Conservation (phyloP, 30 jellyfish, hydroid and myxozoan species). For the Calvadosia cruxmelitensis region DNA sequence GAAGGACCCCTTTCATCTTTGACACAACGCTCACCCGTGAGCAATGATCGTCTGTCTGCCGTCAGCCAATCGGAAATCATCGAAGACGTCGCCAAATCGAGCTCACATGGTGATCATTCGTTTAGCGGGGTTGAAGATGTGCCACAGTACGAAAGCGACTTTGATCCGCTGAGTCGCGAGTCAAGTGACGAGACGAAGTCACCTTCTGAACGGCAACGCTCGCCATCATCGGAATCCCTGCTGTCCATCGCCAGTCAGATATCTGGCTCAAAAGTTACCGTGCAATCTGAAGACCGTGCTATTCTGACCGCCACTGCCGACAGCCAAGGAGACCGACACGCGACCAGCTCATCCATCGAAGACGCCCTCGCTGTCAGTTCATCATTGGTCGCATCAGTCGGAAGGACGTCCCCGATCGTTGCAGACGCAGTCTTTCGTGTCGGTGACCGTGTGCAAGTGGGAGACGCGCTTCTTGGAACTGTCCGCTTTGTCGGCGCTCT, state of each 20-base stretch:
- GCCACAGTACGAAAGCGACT: neutral
- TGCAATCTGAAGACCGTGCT: neutral
- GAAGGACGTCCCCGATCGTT: neutral
- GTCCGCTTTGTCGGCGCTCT: constrained; percentile 67
- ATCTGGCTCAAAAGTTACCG: neutral
- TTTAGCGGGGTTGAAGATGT: too few species aligned
- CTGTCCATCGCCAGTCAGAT: neutral
- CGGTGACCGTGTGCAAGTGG: constrained; percentile 63
- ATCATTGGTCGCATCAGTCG: too few species aligned
- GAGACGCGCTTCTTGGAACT: constrained; percentile 49
- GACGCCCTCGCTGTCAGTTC: too few species aligned
- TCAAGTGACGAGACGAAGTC: neutral
- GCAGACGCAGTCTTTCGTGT: constrained; percentile 30
- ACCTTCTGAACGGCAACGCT: neutral
- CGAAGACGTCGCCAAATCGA: too few species aligned
- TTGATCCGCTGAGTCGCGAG: neutral
- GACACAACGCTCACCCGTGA: too few species aligned
- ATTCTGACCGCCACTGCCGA: neutral
- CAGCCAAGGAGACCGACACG: neutral
- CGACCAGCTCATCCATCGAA: neutral
- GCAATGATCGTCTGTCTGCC: neutral
- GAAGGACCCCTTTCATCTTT: neutral
- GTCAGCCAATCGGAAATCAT: too few species aligned
- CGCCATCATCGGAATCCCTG: neutral
- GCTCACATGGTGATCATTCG: too few species aligned